These are phyloP conservation scores for Clangula hyemalis DNA, from an alignment of 2,797 vertebrate genomes.

Conservation along the genomic window DNA sequence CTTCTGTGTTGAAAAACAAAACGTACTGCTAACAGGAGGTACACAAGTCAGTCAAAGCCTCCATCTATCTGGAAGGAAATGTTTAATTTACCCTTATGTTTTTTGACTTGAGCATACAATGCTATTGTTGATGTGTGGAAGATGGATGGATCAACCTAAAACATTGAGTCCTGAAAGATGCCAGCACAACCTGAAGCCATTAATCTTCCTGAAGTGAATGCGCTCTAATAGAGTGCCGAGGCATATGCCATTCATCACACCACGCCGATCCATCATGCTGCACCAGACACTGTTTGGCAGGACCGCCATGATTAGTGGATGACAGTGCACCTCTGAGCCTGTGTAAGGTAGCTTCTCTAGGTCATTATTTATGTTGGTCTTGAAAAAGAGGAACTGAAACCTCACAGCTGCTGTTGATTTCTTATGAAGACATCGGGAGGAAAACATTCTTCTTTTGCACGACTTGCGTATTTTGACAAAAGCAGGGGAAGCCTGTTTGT, in stretches of 20 bases:
- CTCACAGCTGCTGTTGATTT: background rate
- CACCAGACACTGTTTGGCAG: conserved; percentile 3
- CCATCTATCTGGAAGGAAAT: background rate
- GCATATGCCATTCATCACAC: conserved; percentile 64
- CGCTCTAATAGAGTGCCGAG: conserved; percentile 39
- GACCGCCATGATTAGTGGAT: background rate
- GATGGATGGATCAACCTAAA: conserved; percentile 55
- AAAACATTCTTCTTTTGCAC: background rate
- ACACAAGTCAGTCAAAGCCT: background rate
- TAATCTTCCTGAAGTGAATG: conserved; percentile 59
- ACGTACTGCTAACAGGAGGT: background rate
- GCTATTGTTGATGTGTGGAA: conserved; percentile 15
- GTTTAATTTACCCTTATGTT: background rate
- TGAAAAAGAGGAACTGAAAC: conserved; percentile 19
- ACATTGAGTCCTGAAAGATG: conserved; percentile 57
- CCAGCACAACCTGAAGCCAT: conserved; percentile 31
- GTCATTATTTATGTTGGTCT: conserved; percentile 61
- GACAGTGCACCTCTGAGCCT: conserved; percentile 26
- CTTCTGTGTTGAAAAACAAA: accelerated
- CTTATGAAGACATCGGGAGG: conserved; percentile 43
- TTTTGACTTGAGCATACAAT: conserved; percentile 8
- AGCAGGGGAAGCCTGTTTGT: background rate
- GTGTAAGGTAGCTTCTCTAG: background rate
- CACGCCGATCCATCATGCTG: conserved; percentile 60
- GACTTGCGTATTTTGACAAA: conserved; percentile 17